These are phyloP conservation scores for Prionace glauca DNA, from an alignment of 2,797 vertebrate species.

Conservation along the genomic window DNA sequence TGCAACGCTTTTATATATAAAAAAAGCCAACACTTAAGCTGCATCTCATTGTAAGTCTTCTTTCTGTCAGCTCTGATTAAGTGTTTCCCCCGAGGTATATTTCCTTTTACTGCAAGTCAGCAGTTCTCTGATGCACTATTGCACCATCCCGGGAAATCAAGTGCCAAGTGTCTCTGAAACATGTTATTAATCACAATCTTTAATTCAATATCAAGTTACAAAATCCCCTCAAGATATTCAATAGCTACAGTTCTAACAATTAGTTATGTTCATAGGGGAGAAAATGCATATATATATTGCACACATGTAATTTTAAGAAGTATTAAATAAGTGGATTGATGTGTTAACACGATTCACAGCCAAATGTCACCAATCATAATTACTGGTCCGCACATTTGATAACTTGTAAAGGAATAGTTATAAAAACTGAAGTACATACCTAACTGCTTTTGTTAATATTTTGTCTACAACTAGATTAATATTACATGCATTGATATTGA, in stretches of 20 bases:
- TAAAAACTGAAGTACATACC: background rate
- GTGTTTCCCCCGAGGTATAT: constrained; percentile 50
- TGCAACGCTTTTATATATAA: background rate
- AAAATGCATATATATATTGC: background rate
- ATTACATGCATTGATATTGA: background rate
- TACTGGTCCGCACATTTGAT: too few relatives aligned
- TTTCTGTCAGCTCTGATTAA: constrained; percentile 46
- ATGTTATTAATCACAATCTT: constrained; percentile 55
- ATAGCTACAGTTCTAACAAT: constrained; percentile 43
- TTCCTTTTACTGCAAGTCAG: constrained; percentile 56
- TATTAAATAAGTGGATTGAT: background rate
- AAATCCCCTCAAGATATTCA: constrained; percentile 32
- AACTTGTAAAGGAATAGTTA: background rate
- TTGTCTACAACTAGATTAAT: background rate
- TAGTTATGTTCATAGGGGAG: constrained; percentile 40
- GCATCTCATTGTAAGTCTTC: constrained; percentile 41
- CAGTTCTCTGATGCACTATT: constrained; percentile 43
- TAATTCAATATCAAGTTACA: constrained; percentile 42
- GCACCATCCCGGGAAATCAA: constrained; percentile 53
- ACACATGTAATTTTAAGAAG: background rate
- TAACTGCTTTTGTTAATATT: background rate
- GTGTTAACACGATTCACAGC: background rate
- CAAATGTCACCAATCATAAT: constrained; percentile 4
- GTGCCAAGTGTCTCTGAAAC: constrained; percentile 55
- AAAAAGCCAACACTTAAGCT: constrained; percentile 41